Conservation (phyloP, 2,888 invertebrate genomes). For the Stenolophus ochropezus region DNA sequence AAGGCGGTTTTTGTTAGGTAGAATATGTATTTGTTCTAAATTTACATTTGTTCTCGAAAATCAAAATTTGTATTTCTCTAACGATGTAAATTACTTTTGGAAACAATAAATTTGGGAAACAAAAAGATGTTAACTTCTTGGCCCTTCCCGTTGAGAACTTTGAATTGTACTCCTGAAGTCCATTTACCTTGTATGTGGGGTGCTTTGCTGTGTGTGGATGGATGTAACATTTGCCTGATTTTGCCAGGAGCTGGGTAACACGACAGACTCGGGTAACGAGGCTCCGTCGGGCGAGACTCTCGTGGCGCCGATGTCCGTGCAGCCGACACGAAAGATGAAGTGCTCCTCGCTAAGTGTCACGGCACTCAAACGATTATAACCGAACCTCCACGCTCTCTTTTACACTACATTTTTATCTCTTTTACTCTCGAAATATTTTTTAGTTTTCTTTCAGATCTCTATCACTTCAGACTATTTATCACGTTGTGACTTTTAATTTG, state of each 20-base stretch:
- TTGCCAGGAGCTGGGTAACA: slow-evolving; percentile 84
- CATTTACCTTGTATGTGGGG: not conserved
- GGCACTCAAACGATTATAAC: slow-evolving; percentile 83
- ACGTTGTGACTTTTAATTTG: slow-evolving; percentile 59
- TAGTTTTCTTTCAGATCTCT: slow-evolving; percentile 51
- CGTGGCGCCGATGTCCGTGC: slow-evolving; percentile 88
- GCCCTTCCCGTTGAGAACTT: not conserved
- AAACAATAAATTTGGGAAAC: slow-evolving; percentile 30
- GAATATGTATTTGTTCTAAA: slow-evolving; percentile 36
- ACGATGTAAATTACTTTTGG: slow-evolving; percentile 41
- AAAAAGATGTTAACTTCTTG: slow-evolving; percentile 36
- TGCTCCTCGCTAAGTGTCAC: slow-evolving; percentile 80
- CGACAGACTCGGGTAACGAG: slow-evolving; percentile 71
- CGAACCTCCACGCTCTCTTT: slow-evolving; percentile 50
- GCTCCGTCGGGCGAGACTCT: slow-evolving; percentile 75
- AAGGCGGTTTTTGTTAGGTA: slow-evolving; percentile 15
- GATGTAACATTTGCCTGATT: slow-evolving; percentile 28
- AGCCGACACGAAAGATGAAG: slow-evolving; percentile 87
- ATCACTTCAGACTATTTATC: slow-evolving; percentile 50
- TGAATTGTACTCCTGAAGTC: not conserved
- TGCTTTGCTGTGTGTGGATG: not conserved
- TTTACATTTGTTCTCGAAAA: slow-evolving; percentile 36
- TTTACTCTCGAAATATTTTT: slow-evolving; percentile 52
- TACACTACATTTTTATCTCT: slow-evolving; percentile 45
- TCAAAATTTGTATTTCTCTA: slow-evolving; percentile 29